Evolutionary conservation across 2,797 vertebrate genomes (phyloP).

Genomic region (Sciaenops ocellatus): DNA sequence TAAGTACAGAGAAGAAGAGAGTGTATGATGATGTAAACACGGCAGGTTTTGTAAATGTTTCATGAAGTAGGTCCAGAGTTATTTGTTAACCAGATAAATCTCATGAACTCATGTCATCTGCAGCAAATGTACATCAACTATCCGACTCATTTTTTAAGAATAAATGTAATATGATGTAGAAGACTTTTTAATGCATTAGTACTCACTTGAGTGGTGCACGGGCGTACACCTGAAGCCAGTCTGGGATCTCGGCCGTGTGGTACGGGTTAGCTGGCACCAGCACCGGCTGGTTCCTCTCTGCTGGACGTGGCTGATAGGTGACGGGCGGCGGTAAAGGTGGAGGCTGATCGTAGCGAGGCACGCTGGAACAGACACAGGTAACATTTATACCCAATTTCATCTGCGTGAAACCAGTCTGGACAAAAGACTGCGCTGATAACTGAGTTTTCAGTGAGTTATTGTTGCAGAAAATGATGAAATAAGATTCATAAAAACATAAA

Average conservation of each 20-base stretch:
- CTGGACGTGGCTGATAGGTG: constrained; percentile 91
- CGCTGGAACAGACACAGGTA: constrained; percentile 79
- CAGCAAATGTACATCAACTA: too few species aligned
- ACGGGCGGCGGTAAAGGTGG: constrained; percentile 92
- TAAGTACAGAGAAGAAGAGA: background rate
- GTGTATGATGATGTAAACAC: background rate
- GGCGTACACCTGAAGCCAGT: constrained; percentile 99
- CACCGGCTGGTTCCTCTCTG: constrained; percentile 91
- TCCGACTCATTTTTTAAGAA: too few species aligned
- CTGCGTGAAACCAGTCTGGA: background rate
- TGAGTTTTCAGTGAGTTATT: too few species aligned
- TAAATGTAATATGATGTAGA: too few species aligned
- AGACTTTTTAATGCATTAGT: too few species aligned
- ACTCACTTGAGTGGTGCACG: constrained; percentile 97
- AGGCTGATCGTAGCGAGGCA: constrained; percentile 96
- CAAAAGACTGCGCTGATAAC: background rate
- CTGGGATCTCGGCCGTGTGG: constrained; percentile 96
- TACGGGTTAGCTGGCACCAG: constrained; percentile 98
- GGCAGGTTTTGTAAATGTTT: background rate
- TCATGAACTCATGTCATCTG: background rate
- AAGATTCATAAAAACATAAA: too few species aligned
- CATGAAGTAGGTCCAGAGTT: background rate
- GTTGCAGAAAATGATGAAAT: too few species aligned
- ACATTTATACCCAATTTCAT: background rate
- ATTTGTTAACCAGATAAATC: background rate